Conservation (phyloP, 2,797 vertebrate genomes). For the Syngnathus rostellatus region DNA sequence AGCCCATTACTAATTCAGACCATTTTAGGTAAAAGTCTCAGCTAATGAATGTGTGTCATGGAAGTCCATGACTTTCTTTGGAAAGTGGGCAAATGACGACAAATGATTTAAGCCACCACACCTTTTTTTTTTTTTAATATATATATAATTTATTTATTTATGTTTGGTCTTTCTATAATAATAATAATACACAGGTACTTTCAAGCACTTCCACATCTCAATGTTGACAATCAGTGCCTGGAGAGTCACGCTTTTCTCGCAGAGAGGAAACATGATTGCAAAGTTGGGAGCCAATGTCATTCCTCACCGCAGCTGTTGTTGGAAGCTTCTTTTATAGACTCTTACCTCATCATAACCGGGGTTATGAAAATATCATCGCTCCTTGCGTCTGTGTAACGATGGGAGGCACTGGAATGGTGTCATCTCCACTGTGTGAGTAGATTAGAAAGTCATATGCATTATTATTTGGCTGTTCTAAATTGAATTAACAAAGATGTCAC, state of each 20-base stretch:
- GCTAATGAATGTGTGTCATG: slow-evolving; percentile 18
- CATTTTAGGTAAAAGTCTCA: slow-evolving; percentile 20
- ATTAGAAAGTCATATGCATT: neutral
- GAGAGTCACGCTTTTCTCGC: neutral
- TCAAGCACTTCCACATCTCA: too few relatives aligned
- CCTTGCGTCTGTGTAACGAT: slow-evolving; percentile 39
- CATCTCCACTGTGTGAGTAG: neutral
- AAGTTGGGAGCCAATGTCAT: slow-evolving; percentile 48
- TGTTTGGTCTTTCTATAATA: neutral
- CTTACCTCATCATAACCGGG: slow-evolving; percentile 67
- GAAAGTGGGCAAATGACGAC: slow-evolving; percentile 33
- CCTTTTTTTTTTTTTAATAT: neutral
- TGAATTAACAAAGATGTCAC: neutral
- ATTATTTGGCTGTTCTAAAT: neutral
- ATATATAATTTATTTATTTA: too few relatives aligned
- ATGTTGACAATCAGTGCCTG: neutral
- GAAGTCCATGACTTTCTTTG: slow-evolving; percentile 16
- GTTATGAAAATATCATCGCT: slow-evolving; percentile 73
- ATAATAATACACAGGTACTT: slow-evolving; percentile 2
- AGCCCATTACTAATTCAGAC: slow-evolving; percentile 20
- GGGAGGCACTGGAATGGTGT: slow-evolving; percentile 24
- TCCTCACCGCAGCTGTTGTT: slow-evolving; percentile 63
- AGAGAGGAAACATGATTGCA: slow-evolving; percentile 28
- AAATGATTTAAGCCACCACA: slow-evolving; percentile 18
- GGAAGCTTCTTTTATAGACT: slow-evolving; percentile 58